Evolutionary conservation across 2,113 vertebrate genomes (phyloP), one percentile per base, ranked within the genome.

Genomic region (Pagrus major): DNA sequence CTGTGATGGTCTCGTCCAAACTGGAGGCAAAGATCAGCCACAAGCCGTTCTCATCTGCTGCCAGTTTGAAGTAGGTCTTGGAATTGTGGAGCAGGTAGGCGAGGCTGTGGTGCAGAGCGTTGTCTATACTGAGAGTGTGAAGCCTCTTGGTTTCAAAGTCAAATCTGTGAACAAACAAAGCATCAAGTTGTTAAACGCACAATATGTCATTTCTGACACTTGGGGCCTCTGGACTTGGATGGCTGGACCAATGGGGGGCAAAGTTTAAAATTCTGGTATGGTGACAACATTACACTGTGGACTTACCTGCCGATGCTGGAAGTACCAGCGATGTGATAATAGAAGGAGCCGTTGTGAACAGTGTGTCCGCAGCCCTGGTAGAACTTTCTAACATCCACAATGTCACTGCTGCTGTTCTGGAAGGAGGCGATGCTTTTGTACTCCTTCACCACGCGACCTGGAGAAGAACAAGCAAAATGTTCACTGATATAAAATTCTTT

Each of bases 1-100:
- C 97, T n/a, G 95, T 94, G 20, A 99, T 95, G 76, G 91, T 97
- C 9, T 97, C 96, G 0, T 99, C 97, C 0, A 73, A 21, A 16
- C 91, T 96, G 0, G 97, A 98, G 18, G 96, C 97, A 6, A 97
- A 99, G 80, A 99, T 96, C 42, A 99, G 89, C 98, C 98, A 99
- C 47, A 99, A 81, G 3, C 96, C 95, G 29, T 96, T 96, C 88
- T 99, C 97, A 16, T 99, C 98, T 5, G 91, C 95, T 1, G 97
- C 96, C n/a, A 99, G 1, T 14, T 97, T 98, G 93, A 99, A 99
- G 86, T 99, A 99, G 0, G 98, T 98, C 94, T 99, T 99, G 15
- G 98, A 97, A 90, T 97, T 98, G 1, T 94, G 90, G 55, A 99
- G 96, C 84, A 99, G 95, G 88, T 99, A 99, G 76, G 95, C 95